Evolutionary conservation across 2,797 vertebrate species (phyloP), one percentile per base, ranked within the genome.

Genomic region (Synaphobranchus kaupii): DNA sequence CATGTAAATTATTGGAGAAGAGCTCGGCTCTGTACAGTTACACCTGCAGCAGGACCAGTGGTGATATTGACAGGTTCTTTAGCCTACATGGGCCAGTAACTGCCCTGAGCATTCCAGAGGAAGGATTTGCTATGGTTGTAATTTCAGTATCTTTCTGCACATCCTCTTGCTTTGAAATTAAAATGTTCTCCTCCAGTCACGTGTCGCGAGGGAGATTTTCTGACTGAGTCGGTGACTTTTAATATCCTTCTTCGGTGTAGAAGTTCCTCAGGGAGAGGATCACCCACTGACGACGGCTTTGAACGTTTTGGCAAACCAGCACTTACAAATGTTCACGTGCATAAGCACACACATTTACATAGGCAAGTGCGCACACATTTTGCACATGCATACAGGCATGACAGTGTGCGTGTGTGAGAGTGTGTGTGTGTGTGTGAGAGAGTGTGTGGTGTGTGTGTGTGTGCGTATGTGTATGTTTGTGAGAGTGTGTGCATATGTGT

Each of bases 351-450:
- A 15, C n/a, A n/a, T 71, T 44, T 71, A 54, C n/a, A 83, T 48
- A 86, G 13, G 71, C 47, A 68, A 44, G 47, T 76, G 56, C 4
- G 84, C 71, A 60, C 68, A 84, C 73, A 52, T 84, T 25, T 48
- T 71, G 22, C 1, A 48, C 71, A 85, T 7, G 82, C 58, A 68
- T 60, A 15, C 3, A 90, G n/a, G 76, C 86, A 52, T 71, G 47
- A 78, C 4, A 73, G 39, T 90, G 90, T 89, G 91, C 31, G 20
- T 17, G 28, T 84, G 22, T 10, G 48, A 6, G n/a, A 12, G 28
- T 48, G 10, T 4, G 7, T 12, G 3, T 56, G 13, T 56, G 54
- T 3, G 13, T 56, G 15, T 17, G 17, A 56, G 13, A 56, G 54
- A 56, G 13, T 56, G 54, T 13, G 3, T 10, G 13, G 0, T 56